Evolutionary conservation across 2,888 invertebrate species (phyloP).

Genomic region (Agrochola circellaris): DNA sequence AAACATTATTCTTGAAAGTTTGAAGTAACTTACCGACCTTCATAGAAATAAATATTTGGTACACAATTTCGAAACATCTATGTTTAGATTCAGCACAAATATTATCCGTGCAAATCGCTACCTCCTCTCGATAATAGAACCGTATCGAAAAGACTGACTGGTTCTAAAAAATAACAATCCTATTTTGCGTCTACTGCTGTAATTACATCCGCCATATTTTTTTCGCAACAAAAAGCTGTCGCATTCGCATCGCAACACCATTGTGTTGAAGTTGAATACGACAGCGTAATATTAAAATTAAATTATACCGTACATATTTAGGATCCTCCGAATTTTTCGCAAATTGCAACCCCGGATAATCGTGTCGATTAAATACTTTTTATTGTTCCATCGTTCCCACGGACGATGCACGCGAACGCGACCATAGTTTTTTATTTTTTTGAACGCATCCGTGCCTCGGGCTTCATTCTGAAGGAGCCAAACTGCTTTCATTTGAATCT

Average conservation of each 20-base stretch:
- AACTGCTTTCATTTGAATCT: constrained; percentile 85
- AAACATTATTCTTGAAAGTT: constrained; percentile 36
- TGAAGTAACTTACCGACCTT: constrained; percentile 38
- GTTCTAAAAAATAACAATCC: constrained; percentile 65
- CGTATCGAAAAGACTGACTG: constrained; percentile 68
- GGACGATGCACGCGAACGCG: constrained; percentile 84
- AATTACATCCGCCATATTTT: constrained; percentile 83
- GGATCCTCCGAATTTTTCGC: constrained; percentile 79
- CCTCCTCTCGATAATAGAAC: constrained; percentile 68
- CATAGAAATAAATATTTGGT: constrained; percentile 30
- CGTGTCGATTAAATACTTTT: constrained; percentile 76
- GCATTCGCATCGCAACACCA: constrained; percentile 71
- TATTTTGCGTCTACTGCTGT: constrained; percentile 71
- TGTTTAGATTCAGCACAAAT: constrained; percentile 47
- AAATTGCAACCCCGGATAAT: constrained; percentile 82
- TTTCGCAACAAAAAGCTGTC: constrained; percentile 72
- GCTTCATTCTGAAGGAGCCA: constrained; percentile 79
- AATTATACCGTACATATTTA: constrained; percentile 63
- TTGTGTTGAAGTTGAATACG: constrained; percentile 73
- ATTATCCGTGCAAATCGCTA: constrained; percentile 68
- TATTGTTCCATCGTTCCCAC: constrained; percentile 86
- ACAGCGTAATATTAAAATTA: constrained; percentile 60
- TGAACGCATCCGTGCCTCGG: constrained; percentile 84
- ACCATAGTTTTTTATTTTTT: constrained; percentile 72
- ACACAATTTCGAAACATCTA: constrained; percentile 29